Evolutionary conservation across 2,888 invertebrate species (phyloP), one percentile per base, ranked within the genome.

Genomic region (Ormia ochracea): DNA sequence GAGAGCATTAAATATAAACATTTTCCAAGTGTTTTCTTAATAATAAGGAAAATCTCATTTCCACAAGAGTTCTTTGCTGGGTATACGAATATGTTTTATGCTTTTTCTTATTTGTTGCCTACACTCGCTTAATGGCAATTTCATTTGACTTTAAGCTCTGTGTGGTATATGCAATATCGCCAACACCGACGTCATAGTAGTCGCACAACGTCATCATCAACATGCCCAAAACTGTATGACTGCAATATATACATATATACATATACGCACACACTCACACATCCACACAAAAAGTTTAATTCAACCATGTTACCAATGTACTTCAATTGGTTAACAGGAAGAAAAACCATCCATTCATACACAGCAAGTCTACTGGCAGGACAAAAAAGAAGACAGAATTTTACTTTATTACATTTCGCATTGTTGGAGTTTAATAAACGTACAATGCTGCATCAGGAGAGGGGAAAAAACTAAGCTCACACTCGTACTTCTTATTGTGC

Each of bases 291-390:
- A 54, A 31, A 23, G 28, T 69, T 76, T 56, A 69, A 70, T 77
- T 77, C 69, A 70, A 41, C 69, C 69, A 70, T 77, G 69, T 70
- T 70, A 63, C 76, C 76, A 77, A 58, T 77, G 70, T 56, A 63
- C 76, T 77, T 77, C 69, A 77, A 77, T 77, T 77, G 69, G 56
- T 77, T 63, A 69, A 61, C 61, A 77, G 76, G 63, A 77, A 70
- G 69, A 63, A 48, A 63, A 77, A 54, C 52, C 56, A 63, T 58
- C 50, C 43, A 70, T 69, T 56, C 66, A 59, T 33, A 59, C 43
- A 48, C 56, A 66, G 50, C 59, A 54, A 23, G 10, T 41, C 36
- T 58, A 48, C 23, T 36, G 23, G 26, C 12, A 54, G 28, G 36
- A 68, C 14, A 59, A 52, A 59, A 59, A 33, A 61, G 61, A 45